phyloP scores from a whole-genome alignment of 2,797 vertebrate genomes.

The Falco rusticolus region DNA sequence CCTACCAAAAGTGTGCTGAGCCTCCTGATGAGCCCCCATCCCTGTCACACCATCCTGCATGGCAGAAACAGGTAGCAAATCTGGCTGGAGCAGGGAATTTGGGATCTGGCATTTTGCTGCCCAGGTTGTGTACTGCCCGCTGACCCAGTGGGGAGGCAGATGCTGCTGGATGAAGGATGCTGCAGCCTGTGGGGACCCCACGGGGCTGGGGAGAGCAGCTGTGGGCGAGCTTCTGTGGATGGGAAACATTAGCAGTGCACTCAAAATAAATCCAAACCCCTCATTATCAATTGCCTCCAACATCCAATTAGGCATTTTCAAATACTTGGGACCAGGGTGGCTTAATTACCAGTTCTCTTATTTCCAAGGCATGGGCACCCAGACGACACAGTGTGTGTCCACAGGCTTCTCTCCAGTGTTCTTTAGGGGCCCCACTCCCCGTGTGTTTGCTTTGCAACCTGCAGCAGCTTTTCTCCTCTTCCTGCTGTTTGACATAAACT shows the following conservation, averaged over 20 bases:
- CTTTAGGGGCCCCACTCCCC: rapidly evolving
- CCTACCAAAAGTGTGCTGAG: rapidly evolving
- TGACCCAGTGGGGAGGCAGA: not conserved
- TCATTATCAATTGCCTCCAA: not conserved
- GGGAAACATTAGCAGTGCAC: rapidly evolving
- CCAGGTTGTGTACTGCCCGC: rapidly evolving
- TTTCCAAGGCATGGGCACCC: not conserved
- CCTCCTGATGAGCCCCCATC: not conserved
- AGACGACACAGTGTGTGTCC: rapidly evolving
- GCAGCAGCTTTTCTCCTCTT: not conserved
- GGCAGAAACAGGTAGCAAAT: too few relatives aligned
- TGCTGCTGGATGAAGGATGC: not conserved
- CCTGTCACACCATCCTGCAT: rapidly evolving
- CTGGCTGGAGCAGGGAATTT: not conserved
- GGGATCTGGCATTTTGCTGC: not conserved
- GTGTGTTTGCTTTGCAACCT: not conserved
- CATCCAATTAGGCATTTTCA: not conserved
- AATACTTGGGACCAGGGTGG: not conserved
- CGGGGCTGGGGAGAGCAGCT: not conserved
- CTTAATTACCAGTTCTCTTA: not conserved
- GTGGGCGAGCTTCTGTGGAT: rapidly evolving
- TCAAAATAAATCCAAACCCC: not conserved
- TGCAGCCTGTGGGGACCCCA: not conserved
- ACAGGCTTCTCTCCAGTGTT: not conserved
- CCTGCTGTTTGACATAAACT: not conserved